Conservation (phyloP, 2,888 invertebrate species). For the Drosophila pegasa region DNA sequence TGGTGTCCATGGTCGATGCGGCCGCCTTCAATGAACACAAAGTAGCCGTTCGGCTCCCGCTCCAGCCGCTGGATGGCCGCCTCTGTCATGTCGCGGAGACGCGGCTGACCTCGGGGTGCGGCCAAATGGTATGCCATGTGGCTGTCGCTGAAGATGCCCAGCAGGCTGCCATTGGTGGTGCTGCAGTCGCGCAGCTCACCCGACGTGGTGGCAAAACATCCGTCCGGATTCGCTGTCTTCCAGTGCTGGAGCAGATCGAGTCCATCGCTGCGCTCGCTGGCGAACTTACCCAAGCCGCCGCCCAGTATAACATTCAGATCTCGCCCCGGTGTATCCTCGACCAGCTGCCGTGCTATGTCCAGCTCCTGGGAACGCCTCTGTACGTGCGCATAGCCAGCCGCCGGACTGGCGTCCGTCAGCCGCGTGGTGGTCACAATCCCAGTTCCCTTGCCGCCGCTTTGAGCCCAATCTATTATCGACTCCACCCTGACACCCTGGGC, state of each 20-base stretch:
- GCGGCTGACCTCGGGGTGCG: constrained; percentile 86
- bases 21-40: constrained; percentile 88
- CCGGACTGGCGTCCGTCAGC: constrained; percentile 92
- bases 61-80: constrained; percentile 87
- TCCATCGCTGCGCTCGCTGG: constrained; percentile 83
- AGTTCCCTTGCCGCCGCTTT: constrained; percentile 86
- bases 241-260: constrained; percentile 78
- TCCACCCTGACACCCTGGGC: constrained; percentile 88
- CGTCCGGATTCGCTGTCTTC: constrained; percentile 86
- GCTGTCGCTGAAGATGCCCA: constrained; percentile 85
- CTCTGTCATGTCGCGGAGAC: constrained; percentile 88
- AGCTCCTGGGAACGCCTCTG: constrained; percentile 90
- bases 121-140: constrained; percentile 87
- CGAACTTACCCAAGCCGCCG: constrained; percentile 90
- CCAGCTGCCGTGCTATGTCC: constrained; percentile 91
- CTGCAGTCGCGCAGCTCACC: constrained; percentile 86
- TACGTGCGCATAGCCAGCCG: constrained; percentile 87
- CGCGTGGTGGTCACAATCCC: constrained; percentile 92
- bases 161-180: constrained; percentile 78
- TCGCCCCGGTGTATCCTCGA: constrained; percentile 88
- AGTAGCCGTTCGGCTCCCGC: constrained; percentile 86
- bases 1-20: constrained; percentile 92
- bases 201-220: constrained; percentile 87
- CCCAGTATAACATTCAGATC: constrained; percentile 91
- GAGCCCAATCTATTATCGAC: constrained; percentile 89